These are phyloP conservation scores for Phycodurus eques DNA, from an alignment of 2,113 vertebrate species.

Conservation along the genomic window DNA sequence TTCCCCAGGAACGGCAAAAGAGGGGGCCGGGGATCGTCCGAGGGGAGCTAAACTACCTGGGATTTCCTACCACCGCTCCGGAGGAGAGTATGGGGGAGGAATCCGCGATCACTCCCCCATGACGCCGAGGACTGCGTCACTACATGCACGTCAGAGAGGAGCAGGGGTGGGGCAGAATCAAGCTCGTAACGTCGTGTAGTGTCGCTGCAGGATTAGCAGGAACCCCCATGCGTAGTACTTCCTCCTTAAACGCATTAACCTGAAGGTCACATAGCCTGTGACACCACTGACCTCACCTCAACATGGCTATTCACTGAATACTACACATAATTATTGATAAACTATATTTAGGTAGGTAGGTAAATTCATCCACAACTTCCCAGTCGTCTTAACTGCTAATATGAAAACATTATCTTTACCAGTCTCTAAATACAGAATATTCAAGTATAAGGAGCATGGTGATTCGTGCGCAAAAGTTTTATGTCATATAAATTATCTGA, in stretches of 20 bases:
- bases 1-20: neutral
- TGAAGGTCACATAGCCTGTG: neutral
- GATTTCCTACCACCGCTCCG: conserved; percentile 50
- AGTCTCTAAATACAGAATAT: neutral
- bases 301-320: neutral
- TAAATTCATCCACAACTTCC: neutral
- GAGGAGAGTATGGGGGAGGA: conserved; percentile 3
- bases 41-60: conserved; percentile 33
- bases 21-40: neutral
- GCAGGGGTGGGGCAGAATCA: neutral
- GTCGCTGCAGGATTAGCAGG: neutral
- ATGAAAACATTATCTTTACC: neutral
- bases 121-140: conserved; percentile 47
- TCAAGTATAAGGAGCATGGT: neutral
- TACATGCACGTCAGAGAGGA: conserved; percentile 35
- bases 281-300: neutral
- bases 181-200: neutral
- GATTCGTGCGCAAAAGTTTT: neutral
- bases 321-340: neutral
- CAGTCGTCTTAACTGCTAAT: neutral
- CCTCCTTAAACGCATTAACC: neutral
- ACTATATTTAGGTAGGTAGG: neutral
- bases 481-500: no score
- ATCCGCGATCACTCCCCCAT: conserved; percentile 43
- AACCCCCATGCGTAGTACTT: neutral